Evolutionary conservation across 2,113 vertebrate species (phyloP).

Genomic region (Dryoscopus gambensis): DNA sequence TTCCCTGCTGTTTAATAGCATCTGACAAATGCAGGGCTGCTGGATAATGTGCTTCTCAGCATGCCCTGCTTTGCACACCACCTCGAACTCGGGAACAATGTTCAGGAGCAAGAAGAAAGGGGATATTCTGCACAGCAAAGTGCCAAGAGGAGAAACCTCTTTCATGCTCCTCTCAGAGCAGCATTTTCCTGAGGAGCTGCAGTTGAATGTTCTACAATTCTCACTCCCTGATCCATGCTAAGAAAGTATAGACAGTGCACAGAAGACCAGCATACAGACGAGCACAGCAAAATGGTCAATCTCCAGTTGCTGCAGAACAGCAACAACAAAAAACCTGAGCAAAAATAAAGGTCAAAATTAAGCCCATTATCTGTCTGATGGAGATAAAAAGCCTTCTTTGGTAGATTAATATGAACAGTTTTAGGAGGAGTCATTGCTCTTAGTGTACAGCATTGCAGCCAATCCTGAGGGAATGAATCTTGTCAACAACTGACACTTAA

Average conservation of each 20-base stretch:
- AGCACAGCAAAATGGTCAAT: not conserved
- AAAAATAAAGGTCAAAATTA: not conserved
- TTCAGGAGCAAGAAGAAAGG: not conserved
- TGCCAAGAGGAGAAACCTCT: not conserved
- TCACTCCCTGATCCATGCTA: not conserved
- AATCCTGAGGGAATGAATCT: not conserved
- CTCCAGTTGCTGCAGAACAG: not conserved
- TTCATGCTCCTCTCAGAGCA: not conserved
- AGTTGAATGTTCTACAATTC: not conserved
- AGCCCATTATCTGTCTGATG: not conserved
- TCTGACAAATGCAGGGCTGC: slow-evolving; percentile 30
- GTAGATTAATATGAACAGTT: not conserved
- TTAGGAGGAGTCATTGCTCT: not conserved
- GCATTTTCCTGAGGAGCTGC: not conserved
- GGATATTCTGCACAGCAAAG: not conserved
- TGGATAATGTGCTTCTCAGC: not conserved
- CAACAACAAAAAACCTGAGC: not conserved
- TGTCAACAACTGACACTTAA: not conserved
- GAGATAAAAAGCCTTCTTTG: not conserved
- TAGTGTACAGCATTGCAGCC: not conserved
- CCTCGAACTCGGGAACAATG: not conserved
- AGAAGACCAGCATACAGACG: not conserved
- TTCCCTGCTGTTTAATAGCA: not conserved
- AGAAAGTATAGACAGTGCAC: not conserved
- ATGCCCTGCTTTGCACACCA: not conserved